Conservation (phyloP, 2,888 invertebrate species). For the Cheilosia scutellata region DNA sequence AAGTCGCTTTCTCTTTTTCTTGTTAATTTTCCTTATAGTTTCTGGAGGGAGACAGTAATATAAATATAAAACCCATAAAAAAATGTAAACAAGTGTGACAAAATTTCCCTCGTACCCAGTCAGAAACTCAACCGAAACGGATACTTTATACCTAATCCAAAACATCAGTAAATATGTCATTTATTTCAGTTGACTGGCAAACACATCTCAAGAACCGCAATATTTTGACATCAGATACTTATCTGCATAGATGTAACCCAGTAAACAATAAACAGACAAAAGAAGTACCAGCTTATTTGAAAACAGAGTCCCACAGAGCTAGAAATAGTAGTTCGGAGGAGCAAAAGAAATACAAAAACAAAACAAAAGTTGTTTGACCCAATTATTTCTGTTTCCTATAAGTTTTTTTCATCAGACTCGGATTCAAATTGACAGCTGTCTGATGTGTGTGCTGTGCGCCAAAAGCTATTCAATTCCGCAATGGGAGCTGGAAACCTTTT, state of each 20-base stretch:
- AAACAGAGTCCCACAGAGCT: conserved; percentile 42
- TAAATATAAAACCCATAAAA: no score
- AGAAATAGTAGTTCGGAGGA: conserved; percentile 18
- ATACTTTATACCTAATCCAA: background rate
- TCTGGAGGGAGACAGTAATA: no score
- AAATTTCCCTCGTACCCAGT: no score
- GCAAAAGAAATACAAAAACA: conserved; percentile 19
- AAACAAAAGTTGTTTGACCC: conserved; percentile 62
- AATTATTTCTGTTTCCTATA: conserved; percentile 47
- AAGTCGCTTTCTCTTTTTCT: no score
- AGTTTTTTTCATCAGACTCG: conserved; percentile 34
- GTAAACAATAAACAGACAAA: conserved; percentile 53
- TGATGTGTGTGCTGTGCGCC: conserved; percentile 12
- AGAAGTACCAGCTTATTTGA: conserved; percentile 31
- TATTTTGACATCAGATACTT: conserved; percentile 43
- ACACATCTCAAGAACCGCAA: conserved; percentile 21
- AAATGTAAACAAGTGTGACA: no score
- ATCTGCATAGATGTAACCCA: conserved; percentile 41
- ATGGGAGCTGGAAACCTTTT: conserved; percentile 44
- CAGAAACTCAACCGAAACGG: background rate
- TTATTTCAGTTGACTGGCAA: conserved; percentile 38
- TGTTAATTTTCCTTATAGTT: no score
- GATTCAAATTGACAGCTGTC: conserved; percentile 62
- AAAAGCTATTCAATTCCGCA: conserved; percentile 65
- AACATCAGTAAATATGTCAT: background rate